Conservation (phyloP, 2,888 invertebrate genomes). For the Leuctra nigra region DNA sequence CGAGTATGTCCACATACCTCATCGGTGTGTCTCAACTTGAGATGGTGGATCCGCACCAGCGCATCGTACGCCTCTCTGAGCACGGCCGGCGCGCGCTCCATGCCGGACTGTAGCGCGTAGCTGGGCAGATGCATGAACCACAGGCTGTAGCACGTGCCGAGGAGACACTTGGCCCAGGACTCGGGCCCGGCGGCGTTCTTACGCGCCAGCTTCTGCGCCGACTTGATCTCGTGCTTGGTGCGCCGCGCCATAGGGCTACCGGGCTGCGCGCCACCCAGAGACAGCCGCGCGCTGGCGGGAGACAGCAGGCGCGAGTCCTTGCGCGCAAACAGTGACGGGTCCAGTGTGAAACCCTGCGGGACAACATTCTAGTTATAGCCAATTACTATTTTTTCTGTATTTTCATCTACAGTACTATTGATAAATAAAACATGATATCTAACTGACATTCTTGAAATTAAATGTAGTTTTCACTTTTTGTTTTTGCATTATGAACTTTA, state of each 20-base stretch:
- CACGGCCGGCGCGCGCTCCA: slow-evolving; percentile 61
- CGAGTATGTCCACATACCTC: slow-evolving; percentile 71
- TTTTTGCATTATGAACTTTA: background rate
- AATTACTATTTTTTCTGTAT: too few relatives aligned
- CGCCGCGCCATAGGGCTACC: slow-evolving; percentile 88
- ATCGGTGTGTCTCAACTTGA: slow-evolving; percentile 77
- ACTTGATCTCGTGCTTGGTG: slow-evolving; percentile 92
- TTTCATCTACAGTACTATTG: too few relatives aligned
- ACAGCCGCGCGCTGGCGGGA: slow-evolving; percentile 28
- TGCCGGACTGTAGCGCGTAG: slow-evolving; percentile 54
- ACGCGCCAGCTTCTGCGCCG: slow-evolving; percentile 75
- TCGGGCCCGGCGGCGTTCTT: slow-evolving; percentile 62
- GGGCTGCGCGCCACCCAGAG: slow-evolving; percentile 57
- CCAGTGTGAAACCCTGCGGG: slow-evolving; percentile 37
- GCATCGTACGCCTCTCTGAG: slow-evolving; percentile 79
- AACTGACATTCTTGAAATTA: too few relatives aligned
- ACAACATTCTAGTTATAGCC: too few relatives aligned
- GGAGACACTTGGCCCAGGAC: slow-evolving; percentile 86
- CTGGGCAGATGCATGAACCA: slow-evolving; percentile 96
- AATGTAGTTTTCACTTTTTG: too few relatives aligned
- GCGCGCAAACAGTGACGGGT: slow-evolving; percentile 40
- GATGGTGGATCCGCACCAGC: slow-evolving; percentile 78
- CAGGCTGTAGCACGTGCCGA: slow-evolving; percentile 84
- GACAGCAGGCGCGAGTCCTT: slow-evolving; percentile 32
- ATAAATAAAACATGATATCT: too few relatives aligned